A percentile compares a stretch with the other conserved stretches of the same genome.
phyloP scores from a whole-genome alignment of 2,797 vertebrate species.

The Myripristis murdjan region DNA sequence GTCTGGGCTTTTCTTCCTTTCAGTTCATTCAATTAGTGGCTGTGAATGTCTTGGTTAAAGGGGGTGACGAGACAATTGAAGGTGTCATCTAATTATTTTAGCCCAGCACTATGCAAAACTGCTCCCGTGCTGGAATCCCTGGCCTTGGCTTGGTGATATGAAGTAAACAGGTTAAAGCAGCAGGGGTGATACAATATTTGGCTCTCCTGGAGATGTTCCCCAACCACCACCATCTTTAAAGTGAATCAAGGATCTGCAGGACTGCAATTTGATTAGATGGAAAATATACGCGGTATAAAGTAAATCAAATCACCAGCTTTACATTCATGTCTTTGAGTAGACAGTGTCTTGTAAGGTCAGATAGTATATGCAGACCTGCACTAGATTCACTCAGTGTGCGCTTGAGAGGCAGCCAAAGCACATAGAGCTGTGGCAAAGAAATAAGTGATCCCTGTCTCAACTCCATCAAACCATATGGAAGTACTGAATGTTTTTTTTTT shows the following conservation, averaged over 20 bases:
- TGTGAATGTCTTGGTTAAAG: slow-evolving; percentile 81
- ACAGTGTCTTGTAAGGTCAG: slow-evolving; percentile 74
- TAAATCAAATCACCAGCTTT: slow-evolving; percentile 82
- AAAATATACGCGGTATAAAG: slow-evolving; percentile 70
- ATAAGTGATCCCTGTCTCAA: slow-evolving; percentile 45
- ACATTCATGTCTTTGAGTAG: slow-evolving; percentile 67
- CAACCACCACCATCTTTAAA: slow-evolving; percentile 83
- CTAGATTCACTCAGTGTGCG: slow-evolving; percentile 23
- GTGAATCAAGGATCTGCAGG: slow-evolving; percentile 84
- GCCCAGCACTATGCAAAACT: slow-evolving; percentile 65
- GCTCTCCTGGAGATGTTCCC: slow-evolving; percentile 81
- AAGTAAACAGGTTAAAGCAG: slow-evolving; percentile 87
- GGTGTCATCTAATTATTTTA: slow-evolving; percentile 89
- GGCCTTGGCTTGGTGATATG: slow-evolving; percentile 73
- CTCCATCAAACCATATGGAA: slow-evolving; percentile 53
- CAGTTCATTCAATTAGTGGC: slow-evolving; percentile 85
- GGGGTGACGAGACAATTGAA: slow-evolving; percentile 86
- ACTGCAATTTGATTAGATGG: slow-evolving; percentile 83
- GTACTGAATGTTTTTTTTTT: slow-evolving; percentile 56
- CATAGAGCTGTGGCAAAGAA: slow-evolving; percentile 44
- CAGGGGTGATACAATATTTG: slow-evolving; percentile 84
- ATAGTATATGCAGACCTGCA: slow-evolving; percentile 46
- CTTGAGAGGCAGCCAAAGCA: slow-evolving; percentile 57
- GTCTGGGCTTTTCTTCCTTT: slow-evolving; percentile 78
- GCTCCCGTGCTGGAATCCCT: slow-evolving; percentile 71